Evolutionary conservation across 1,140 invertebrate species (phyloP), one percentile per base, ranked within the genome.

Genomic region (Brachionus paranguensis): DNA sequence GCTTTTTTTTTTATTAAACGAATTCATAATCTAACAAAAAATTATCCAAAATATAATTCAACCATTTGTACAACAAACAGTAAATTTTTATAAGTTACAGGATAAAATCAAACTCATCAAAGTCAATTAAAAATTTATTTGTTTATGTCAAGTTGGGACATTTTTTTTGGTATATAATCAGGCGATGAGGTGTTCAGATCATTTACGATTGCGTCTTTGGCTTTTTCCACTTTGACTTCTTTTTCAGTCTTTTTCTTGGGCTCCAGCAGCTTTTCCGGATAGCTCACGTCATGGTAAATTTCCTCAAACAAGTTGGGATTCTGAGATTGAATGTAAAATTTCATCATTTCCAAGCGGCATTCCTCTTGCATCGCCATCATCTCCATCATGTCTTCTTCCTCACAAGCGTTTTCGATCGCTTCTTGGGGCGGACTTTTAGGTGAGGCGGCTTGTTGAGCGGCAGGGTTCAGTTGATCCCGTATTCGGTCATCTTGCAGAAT

Each of bases 341-440:
- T 81, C 78, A 81, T 81, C 78, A 81, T 81, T 81, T 81, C 78
- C 20, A 81, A 47, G 10, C 78, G 50, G 14, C 78, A 81, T 27
- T 81, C 78, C 17, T 81, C 78, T 81, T 81, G 78, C 78, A 81
- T 81, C 27, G 50, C 50, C 78, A 81, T 81, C 78, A 81, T 81
- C 37, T 81, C 78, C 17, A 41, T 20, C 53, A 81, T 64, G 17
- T 81, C 78, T n/a, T 60, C 78, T 47, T 81, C 78, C 12, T 81
- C 78, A n/a, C 60, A 47, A 6, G 10, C 43, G 20, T 76, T 45
- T 24, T 76, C 72, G 7, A 1, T n/a, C 11, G 17, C 24, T 76
- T 76, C 72, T 27, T 76, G 37, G 29, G n/a, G 11, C 11, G 12
- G 20, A 12, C 43, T 29, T 47, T 76, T 43, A 14, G 27, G 72